These are phyloP conservation scores for Podilymbus podiceps DNA, from an alignment of 2,113 vertebrate genomes.

Conservation along the genomic window DNA sequence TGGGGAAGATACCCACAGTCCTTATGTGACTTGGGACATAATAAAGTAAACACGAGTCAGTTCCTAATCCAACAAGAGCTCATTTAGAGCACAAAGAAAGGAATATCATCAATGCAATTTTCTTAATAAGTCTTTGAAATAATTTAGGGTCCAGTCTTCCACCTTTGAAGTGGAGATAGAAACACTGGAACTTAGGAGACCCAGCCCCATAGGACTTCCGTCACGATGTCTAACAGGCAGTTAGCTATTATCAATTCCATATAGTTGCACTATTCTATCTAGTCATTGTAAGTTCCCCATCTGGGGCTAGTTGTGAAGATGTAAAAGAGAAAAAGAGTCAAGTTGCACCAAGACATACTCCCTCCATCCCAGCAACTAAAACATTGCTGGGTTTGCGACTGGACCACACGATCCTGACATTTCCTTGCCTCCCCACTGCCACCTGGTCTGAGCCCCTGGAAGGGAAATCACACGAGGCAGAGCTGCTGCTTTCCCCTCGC, in stretches of 20 bases:
- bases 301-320: background rate
- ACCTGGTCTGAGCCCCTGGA: background rate
- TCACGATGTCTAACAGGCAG: background rate
- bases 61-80: background rate
- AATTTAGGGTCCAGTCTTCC: background rate
- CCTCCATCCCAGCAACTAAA: background rate
- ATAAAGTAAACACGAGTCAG: background rate
- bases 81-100: background rate
- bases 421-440: background rate
- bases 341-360: background rate
- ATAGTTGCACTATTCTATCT: background rate
- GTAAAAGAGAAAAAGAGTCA: background rate
- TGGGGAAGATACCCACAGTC: constrained; percentile 28
- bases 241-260: background rate
- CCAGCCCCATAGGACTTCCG: background rate
- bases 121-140: background rate
- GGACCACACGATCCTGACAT: fast-evolving
- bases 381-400: background rate
- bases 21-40: background rate
- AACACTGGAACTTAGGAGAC: background rate
- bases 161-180: background rate
- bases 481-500: background rate
- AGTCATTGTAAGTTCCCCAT: background rate
- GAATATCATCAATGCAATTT: background rate
- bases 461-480: background rate